Base-by-base conservation (phyloP, 2,888 invertebrate species). In the Hermodice carunculata region DNA sequence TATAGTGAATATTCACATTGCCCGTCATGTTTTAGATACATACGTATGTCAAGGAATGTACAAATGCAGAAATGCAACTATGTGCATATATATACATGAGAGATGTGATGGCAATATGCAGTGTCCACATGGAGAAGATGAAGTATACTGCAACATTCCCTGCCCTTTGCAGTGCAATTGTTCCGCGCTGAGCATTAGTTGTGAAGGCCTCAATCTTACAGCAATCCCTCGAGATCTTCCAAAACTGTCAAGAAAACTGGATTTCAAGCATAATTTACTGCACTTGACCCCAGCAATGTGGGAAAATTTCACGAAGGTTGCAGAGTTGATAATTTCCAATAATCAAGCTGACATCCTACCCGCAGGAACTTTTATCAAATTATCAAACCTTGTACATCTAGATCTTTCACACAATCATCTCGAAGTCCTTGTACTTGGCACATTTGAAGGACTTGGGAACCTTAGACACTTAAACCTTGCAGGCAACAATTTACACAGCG, bases 111-210 rank as follows among this genome's bases (percentile, higher is more conserved):
- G 61, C 5, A 14, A 42, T 11, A 24, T 40, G n/a, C 51, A 60
- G 19, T 60, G 61, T 53, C 61, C 61, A 4, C 4, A 22, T 4
- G 61, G 61, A 26, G 61, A 60, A 28, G 61, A 60, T 37, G 61
- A 60, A 22, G 31, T 34, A 6, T 19, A 42, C 37, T 61, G 61
- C 31, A 19, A 60, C n/a, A n/a, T 32, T 4, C n/a, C 4, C 8
- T 60, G 60, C 42, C 60, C 60, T 5, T 2, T 17, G 3, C 34
- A 40, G n/a, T 60, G 60, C 19, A 26, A 31, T n/a, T 60, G 49
- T 40, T 8, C 8, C 11, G 60, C 49, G 5, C 28, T 29, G 26
- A 26, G 24, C 26, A 44, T 60, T 43, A 14, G n/a, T 1, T 60
- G 60, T 46, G 8, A n/a, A 22, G 46, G 42, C 3, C 6, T 6